Base-by-base conservation (phyloP, 2,113 vertebrate genomes). In the Platysternon megacephalum region DNA sequence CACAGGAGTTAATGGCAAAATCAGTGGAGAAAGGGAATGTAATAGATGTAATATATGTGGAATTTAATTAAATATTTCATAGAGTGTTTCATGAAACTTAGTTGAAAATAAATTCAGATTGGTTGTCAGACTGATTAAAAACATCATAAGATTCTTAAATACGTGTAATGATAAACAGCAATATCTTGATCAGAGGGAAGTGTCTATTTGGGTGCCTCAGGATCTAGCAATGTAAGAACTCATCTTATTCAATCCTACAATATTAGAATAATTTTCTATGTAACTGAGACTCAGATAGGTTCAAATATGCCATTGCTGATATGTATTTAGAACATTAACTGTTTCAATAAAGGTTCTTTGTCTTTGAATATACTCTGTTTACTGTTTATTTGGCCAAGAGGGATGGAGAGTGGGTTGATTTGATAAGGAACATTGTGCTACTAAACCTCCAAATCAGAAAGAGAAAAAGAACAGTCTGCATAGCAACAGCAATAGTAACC, bases 251-350 rank as follows among this genome's bases (percentile, higher is more conserved):
- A 53, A 28, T 85, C 46, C 1, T 46, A 0, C 3, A 95, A 39
- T 61, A 87, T 61, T 55, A 46, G 81, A 51, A 21, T 53, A 29
- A 49, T 8, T 46, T 2, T 39, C 21, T 72, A 44, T 0, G 0
- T 42, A 93, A 53, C 2, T 94, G 84, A 46, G 55, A 84, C 4
- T 79, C 44, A 19, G 78, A 5, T 65, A 61, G 5, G 58, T 89
- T 89, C 22, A 4, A 68, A 13, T 13, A 11, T 76, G 56, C 55
- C 21, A 49, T 0, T 2, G 2, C 2, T 82, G 53, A 35, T 3
- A 26, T 2, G 2, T 44, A 76, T 28, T 44, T 61, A 81, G 68
- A 82, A 89, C 90, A 87, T 28, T 17, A 91, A 28, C 32, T 85
- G 3, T 11, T 13, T 2, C 79, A 4, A 53, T 87, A 79, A 80